Base-by-base conservation (phyloP, 2,888 invertebrate genomes). In the Copidosoma aretas region DNA sequence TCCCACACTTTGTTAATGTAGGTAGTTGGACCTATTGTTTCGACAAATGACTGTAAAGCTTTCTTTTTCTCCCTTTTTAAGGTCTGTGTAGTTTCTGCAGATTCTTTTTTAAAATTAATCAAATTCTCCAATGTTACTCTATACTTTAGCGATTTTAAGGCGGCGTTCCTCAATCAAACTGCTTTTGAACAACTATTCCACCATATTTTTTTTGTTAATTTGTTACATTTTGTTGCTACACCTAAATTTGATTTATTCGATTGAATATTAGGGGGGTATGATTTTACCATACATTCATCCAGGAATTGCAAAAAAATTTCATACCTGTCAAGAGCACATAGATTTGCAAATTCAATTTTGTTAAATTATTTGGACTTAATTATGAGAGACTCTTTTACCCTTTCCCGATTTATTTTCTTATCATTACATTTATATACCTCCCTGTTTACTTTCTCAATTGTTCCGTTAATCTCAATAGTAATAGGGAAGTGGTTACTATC, bases 401-500 rank as follows among this genome's bases (percentile, higher is more conserved):
- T 14, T 1, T 54, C 22, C 43, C 58, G 54, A 17, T 69, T 25
- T 5, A 67, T 17, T 54, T 69, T 67, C 14, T 66, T 63, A 4
- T 66, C 19, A 22, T 65, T 71, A 58, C 71, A 66, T 19, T 46
- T 67, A 53, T 68, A 72, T 19, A 8, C 32, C 8, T 32, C 32
- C 15, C 41, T 65, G 43, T 46, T 14, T 24, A 57, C 22, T 1
- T 46, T 25, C 4, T 39, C 14, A 8, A 60, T 43, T 5, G 56
- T 17, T 21, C 54, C 39, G 43, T 64, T 66, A 17, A 72, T 56
- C 15, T 67, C 64, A 1, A 73, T 49, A 17, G 4, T 17, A 5
- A 73, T 73, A 0, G 71, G 67, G 22, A 67, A 73, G 25, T 73
- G 71, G 21, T 72, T 71, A 53, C 72, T 67, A 1, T 69, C 69